Percentiles rank a stretch among this genome's conserved stretches.
These are phyloP conservation scores for Ceyx melanurus DNA, from an alignment of 2,113 vertebrate genomes.

Conservation along the genomic window DNA sequence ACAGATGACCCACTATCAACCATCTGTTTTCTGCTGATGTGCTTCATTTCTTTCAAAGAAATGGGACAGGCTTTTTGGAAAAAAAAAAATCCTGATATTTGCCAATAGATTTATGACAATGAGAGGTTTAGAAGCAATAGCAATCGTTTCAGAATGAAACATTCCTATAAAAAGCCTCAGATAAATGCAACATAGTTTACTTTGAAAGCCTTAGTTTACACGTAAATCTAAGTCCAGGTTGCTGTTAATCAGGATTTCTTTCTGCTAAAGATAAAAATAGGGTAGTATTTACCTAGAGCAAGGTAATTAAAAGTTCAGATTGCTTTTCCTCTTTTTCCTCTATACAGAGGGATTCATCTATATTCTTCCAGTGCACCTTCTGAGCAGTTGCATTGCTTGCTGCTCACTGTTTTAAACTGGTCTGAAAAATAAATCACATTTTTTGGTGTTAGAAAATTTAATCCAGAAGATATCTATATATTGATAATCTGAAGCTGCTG, in stretches of 20 bases:
- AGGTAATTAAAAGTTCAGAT: not conserved
- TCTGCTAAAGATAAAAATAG: not conserved
- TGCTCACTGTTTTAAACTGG: not conserved
- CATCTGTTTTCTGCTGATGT: conserved; percentile 21
- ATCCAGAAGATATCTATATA: not conserved
- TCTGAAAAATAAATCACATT: not conserved
- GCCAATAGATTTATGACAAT: conserved; percentile 20
- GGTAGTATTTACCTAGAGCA: not conserved
- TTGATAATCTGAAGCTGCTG: not conserved
- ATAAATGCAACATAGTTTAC: not conserved
- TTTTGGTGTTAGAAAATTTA: not conserved
- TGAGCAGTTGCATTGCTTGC: not conserved
- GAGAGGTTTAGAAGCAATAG: not conserved
- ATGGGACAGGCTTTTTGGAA: not conserved
- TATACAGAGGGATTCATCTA: not conserved
- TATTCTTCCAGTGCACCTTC: not conserved
- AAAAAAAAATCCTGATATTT: not conserved
- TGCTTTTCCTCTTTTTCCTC: not conserved
- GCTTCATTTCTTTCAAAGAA: conserved; percentile 5
- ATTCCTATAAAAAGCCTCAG: not conserved
- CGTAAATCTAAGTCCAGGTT: not conserved
- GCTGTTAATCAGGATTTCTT: not conserved
- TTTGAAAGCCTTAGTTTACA: not conserved
- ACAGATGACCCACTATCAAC: not conserved
- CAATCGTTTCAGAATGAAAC: not conserved